A percentile compares a stretch with the other conserved stretches of the same genome.
Evolutionary conservation across 2,888 invertebrate species (phyloP).

Genomic region (Steinernema carpocapsae): DNA sequence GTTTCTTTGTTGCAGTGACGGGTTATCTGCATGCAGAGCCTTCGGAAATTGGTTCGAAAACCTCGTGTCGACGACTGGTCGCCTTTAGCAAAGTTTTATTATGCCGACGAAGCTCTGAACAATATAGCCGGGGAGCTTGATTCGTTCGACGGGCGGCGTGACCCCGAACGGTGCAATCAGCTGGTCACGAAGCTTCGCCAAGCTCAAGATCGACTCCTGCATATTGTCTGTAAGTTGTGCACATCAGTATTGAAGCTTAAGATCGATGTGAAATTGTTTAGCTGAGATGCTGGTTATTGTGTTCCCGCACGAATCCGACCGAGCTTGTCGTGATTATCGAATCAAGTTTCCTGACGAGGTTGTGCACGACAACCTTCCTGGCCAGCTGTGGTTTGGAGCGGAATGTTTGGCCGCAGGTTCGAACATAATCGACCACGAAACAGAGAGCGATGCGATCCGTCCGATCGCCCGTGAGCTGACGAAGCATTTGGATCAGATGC

Average conservation of each 20-base stretch:
- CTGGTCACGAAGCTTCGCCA: slow-evolving; percentile 92
- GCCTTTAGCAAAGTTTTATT: slow-evolving; percentile 78
- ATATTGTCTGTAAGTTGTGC: slow-evolving; percentile 65
- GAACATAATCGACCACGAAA: slow-evolving; percentile 94
- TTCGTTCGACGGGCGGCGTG: slow-evolving; percentile 97
- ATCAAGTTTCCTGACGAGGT: slow-evolving; percentile 99
- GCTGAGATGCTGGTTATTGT: slow-evolving; percentile 67
- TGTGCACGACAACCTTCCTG: slow-evolving; percentile 93
- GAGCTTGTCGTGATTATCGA: slow-evolving; percentile 81
- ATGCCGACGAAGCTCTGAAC: slow-evolving; percentile 94
- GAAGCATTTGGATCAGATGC: slow-evolving; percentile 89
- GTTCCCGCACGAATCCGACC: slow-evolving; percentile 65
- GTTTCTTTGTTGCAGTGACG: not conserved
- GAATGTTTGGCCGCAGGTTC: slow-evolving; percentile 98
- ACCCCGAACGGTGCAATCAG: slow-evolving; percentile 92
- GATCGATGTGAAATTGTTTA: slow-evolving; percentile 48
- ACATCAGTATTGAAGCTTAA: slow-evolving; percentile 12
- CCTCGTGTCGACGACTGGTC: slow-evolving; percentile 68
- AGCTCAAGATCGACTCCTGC: slow-evolving; percentile 76
- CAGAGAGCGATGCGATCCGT: slow-evolving; percentile 92
- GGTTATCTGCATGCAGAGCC: slow-evolving; percentile 58
- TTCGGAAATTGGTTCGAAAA: slow-evolving; percentile 67
- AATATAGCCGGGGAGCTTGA: slow-evolving; percentile 91
- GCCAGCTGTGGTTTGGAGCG: slow-evolving; percentile 98
- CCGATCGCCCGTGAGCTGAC: slow-evolving; percentile 94